Conservation (phyloP, 2,113 vertebrate genomes). For the Carettochelys insculpta region DNA sequence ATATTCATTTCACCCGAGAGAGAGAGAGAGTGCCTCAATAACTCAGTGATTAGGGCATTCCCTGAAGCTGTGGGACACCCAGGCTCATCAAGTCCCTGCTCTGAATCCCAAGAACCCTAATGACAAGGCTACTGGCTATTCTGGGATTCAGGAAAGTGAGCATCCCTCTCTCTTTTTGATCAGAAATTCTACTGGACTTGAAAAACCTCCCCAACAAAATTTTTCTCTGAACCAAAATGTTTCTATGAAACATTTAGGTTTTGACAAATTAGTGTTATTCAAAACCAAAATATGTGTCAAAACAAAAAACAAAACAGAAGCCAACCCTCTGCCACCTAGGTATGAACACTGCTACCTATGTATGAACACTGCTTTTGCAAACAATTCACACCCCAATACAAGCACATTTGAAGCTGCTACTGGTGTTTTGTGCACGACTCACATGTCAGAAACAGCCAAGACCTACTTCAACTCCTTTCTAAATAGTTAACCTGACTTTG, state of each 20-base stretch:
- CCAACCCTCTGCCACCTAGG: background rate
- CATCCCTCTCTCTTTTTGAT: background rate
- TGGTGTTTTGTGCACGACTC: background rate
- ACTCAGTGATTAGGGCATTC: background rate
- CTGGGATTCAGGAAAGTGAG: background rate
- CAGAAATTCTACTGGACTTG: background rate
- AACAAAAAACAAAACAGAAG: background rate
- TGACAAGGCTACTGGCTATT: background rate
- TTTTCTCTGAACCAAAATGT: background rate
- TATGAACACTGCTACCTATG: background rate
- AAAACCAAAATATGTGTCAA: background rate
- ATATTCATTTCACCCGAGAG: background rate
- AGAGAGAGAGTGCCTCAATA: background rate
- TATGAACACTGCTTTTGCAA: background rate
- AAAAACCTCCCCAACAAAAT: background rate
- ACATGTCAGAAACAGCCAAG: background rate
- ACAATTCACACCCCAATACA: background rate
- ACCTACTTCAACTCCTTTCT: background rate
- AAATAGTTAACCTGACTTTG: background rate
- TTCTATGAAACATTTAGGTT: background rate
- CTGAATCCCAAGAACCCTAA: rapidly evolving
- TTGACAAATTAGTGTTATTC: background rate
- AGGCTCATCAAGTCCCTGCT: background rate
- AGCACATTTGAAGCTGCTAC: background rate
- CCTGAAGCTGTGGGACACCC: background rate